Evolutionary conservation across 1,140 invertebrate species (phyloP).

Genomic region (Forficula auricularia): DNA sequence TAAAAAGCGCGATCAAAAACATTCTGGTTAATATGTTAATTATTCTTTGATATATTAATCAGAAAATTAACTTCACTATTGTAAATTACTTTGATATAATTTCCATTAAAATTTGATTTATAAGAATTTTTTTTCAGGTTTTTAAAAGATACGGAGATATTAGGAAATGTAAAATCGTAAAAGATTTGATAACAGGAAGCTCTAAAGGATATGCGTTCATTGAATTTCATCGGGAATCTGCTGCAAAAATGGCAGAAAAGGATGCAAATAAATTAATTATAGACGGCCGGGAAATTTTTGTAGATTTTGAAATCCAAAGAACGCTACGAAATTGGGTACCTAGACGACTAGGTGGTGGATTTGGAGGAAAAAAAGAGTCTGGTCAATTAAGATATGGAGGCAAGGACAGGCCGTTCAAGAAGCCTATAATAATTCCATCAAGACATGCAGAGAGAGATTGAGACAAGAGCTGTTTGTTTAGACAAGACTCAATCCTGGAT

Average conservation of each 20-base stretch:
- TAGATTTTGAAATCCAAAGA: slow-evolving; percentile 36
- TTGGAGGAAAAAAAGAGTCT: slow-evolving; percentile 72
- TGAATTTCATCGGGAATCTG: slow-evolving; percentile 47
- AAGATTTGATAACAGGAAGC: slow-evolving; percentile 64
- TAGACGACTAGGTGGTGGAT: slow-evolving; percentile 66
- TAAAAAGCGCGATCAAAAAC: too few species aligned
- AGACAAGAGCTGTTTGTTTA: too few species aligned
- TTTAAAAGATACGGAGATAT: slow-evolving; percentile 44
- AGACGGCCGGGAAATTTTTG: slow-evolving; percentile 37
- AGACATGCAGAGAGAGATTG: too few species aligned
- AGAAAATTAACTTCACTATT: too few species aligned
- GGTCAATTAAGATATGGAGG: slow-evolving; percentile 78
- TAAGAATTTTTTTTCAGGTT: too few species aligned
- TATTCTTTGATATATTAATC: too few species aligned
- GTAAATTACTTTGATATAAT: too few species aligned
- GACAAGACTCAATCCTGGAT: too few species aligned
- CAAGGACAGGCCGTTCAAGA: slow-evolving; percentile 50
- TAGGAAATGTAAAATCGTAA: slow-evolving; percentile 44
- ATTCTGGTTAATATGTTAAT: too few species aligned
- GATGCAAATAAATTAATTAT: slow-evolving; percentile 45
- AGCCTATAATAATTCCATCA: slow-evolving; percentile 30
- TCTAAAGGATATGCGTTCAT: slow-evolving; percentile 74
- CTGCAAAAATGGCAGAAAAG: slow-evolving; percentile 39
- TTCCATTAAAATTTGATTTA: too few species aligned
- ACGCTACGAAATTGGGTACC: slow-evolving; percentile 63